These are phyloP conservation scores for Anaspis maculata DNA, from an alignment of 2,888 invertebrate species.

Conservation along the genomic window DNA sequence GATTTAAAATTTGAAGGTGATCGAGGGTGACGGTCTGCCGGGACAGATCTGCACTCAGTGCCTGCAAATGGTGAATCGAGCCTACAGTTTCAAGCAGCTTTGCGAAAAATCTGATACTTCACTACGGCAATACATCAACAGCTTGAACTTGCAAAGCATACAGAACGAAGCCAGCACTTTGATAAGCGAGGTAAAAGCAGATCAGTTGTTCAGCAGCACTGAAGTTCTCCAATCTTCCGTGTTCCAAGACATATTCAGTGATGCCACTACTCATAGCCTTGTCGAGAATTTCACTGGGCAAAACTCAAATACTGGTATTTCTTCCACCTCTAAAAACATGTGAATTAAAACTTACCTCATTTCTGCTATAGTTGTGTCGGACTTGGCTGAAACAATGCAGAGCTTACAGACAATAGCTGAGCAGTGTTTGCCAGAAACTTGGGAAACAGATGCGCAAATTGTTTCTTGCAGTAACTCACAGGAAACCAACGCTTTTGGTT, in stretches of 20 bases:
- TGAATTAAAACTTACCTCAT: too few species aligned
- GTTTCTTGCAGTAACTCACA: constrained; percentile 26
- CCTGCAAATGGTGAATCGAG: constrained; percentile 34
- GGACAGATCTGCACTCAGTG: constrained; percentile 39
- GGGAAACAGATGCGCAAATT: constrained; percentile 36
- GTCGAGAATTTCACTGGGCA: constrained; percentile 36
- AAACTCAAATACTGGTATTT: constrained; percentile 31
- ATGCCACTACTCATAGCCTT: constrained; percentile 33
- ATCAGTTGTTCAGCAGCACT: constrained; percentile 31
- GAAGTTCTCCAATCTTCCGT: constrained; percentile 35
- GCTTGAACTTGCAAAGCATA: constrained; percentile 25
- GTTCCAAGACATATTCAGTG: constrained; percentile 39
- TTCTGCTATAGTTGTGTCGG: constrained; percentile 23
- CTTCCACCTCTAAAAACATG: too few species aligned
- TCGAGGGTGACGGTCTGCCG: constrained; percentile 39
- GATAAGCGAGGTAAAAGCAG: constrained; percentile 29
- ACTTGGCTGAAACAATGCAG: constrained; percentile 40
- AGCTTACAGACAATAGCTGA: constrained; percentile 40
- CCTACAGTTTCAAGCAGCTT: constrained; percentile 37
- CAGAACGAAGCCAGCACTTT: constrained; percentile 22
- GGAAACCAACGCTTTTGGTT: constrained; percentile 29
- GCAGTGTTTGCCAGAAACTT: constrained; percentile 39
- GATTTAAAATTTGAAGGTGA: constrained; percentile 24
- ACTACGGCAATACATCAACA: constrained; percentile 33
- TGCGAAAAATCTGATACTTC: constrained; percentile 39